phyloP scores from a whole-genome alignment of 2,888 invertebrate genomes.

The Dicyrtoma fusca region DNA sequence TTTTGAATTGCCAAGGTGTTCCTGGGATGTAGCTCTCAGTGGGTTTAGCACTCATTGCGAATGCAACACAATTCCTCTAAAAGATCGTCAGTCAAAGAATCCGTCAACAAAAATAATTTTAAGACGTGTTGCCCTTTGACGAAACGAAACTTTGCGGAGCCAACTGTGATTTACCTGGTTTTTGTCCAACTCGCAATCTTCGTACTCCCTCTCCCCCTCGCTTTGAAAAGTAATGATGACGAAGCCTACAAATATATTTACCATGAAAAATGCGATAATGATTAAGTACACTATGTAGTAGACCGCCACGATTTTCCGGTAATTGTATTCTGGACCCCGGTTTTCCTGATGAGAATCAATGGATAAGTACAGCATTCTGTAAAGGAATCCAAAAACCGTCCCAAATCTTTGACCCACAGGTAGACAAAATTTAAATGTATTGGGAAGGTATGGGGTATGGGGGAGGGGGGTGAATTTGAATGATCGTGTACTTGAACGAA shows the following conservation, averaged over 20 bases:
- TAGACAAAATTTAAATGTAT: too few species aligned
- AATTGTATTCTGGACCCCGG: conserved; percentile 65
- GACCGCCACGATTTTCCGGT: conserved; percentile 61
- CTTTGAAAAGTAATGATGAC: conserved; percentile 69
- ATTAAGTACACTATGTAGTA: conserved; percentile 66
- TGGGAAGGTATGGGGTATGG: too few species aligned
- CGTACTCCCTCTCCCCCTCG: conserved; percentile 69
- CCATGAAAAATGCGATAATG: conserved; percentile 70
- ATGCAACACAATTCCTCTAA: conserved; percentile 66
- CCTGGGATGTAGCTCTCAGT: conserved; percentile 71
- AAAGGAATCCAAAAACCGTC: conserved; percentile 5
- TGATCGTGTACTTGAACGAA: not conserved
- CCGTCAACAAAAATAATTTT: too few species aligned
- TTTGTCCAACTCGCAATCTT: conserved; percentile 68
- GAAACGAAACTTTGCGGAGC: not conserved
- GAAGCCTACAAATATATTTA: conserved; percentile 70
- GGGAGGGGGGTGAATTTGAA: too few species aligned
- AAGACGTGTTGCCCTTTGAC: not conserved
- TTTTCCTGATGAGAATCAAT: conserved; percentile 66
- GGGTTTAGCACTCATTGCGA: conserved; percentile 67
- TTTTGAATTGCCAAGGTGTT: conserved; percentile 78
- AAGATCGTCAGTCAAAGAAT: conserved; percentile 43
- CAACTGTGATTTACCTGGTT: conserved; percentile 62
- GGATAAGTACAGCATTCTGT: conserved; percentile 65
- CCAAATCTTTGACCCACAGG: too few species aligned